These are phyloP conservation scores for Varanus komodoensis DNA, from an alignment of 2,113 vertebrate genomes.

Conservation along the genomic window DNA sequence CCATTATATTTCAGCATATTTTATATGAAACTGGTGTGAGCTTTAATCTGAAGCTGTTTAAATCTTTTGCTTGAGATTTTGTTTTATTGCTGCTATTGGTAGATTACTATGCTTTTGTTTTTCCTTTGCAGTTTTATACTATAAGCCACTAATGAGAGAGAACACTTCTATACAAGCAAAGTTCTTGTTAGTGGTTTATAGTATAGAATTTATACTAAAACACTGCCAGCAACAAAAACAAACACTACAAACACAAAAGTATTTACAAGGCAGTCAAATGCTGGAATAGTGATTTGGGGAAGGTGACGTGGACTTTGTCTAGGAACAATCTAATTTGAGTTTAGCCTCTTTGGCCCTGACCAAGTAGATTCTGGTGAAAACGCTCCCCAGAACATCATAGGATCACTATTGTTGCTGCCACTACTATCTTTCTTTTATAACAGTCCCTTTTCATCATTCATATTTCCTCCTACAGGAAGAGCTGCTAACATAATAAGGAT, in stretches of 20 bases:
- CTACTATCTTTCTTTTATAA: neutral
- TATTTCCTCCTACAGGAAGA: neutral
- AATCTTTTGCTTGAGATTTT: neutral
- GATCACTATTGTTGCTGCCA: neutral
- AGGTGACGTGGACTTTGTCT: neutral
- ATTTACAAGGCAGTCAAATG: neutral
- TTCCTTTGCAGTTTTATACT: neutral
- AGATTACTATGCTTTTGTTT: neutral
- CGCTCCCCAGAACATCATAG: neutral
- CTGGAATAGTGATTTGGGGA: neutral
- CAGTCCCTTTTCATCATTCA: neutral
- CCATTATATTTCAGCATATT: neutral
- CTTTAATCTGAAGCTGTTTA: neutral
- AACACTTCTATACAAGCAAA: neutral
- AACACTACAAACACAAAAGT: neutral
- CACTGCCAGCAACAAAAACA: neutral
- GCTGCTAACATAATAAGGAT: constrained; percentile 1
- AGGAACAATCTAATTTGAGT: neutral
- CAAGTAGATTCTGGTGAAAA: neutral
- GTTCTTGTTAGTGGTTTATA: too few relatives aligned
- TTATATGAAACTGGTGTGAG: neutral
- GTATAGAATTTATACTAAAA: too few relatives aligned
- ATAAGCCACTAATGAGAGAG: neutral
- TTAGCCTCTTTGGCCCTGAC: constrained; percentile 5
- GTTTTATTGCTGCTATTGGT: neutral